Evolutionary conservation across 2,113 vertebrate genomes (phyloP), one percentile per base, ranked within the genome.

Genomic region (Hippocampus abdominalis): DNA sequence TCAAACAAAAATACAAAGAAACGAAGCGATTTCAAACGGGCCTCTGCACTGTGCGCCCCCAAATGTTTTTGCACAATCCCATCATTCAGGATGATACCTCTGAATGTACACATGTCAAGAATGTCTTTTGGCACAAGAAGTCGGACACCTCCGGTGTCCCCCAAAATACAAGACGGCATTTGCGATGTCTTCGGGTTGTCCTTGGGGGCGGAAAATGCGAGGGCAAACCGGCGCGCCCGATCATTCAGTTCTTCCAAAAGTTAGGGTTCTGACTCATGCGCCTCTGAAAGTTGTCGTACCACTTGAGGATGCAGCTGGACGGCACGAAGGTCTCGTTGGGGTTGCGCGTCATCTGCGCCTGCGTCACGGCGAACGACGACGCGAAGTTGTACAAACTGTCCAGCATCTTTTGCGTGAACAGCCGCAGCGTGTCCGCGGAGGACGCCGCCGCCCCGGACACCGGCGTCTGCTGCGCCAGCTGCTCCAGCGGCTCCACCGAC

Each of bases 211-310:
- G 20, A 21, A 49, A 1, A 29, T 0, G 16, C 3, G 62, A 42
- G 10, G 4, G n/a, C 64, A 48, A 49, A 15, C 9, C 6, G 62
- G 27, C 20, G 11, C 4, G 18, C 2, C 8, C 0, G 16, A 7
- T 2, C 8, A 9, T 20, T 60, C 39, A 93, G 88, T 87, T 95
- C 88, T 95, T 98, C 96, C 96, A 98, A 87, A 96, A 99, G 83
- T 95, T 94, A 13, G 96, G 96, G 84, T 99, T 98, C 91, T 98
- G 96, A 71, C 90, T 87, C 91, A 98, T 83, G 80, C 95, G 89
- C 82, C 97, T 94, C 87, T 97, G 95, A 90, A 98, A 98, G 89
- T 95, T 98, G 76, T 98, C 95, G 84, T 98, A 99, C 97, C 97
- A 99, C 88, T 91, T 93, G 68, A 95, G 91, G 86, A 98, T 75